Evolutionary conservation across 1,140 invertebrate genomes (phyloP).

Genomic region (Drosophila lacteicornis): DNA sequence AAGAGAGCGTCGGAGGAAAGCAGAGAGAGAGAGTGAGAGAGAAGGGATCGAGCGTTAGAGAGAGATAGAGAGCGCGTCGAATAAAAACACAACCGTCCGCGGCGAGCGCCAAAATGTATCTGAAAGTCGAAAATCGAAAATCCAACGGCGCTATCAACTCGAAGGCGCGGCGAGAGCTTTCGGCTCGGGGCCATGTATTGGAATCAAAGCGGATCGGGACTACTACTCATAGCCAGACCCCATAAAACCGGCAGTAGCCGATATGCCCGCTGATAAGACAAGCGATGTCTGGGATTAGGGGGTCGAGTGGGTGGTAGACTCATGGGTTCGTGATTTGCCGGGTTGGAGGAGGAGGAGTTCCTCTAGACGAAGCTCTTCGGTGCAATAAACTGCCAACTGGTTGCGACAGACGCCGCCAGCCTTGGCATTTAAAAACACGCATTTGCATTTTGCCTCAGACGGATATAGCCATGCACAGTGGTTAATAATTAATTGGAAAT

Average conservation of each 20-base stretch:
- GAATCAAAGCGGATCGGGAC: constrained; percentile 48
- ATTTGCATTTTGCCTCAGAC: constrained; percentile 52
- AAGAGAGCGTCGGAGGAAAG: constrained; percentile 5
- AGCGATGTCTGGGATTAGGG: constrained; percentile 34
- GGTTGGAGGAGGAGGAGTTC: background rate
- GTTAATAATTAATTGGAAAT: background rate
- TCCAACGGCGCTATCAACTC: constrained; percentile 49
- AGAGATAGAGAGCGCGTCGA: constrained; percentile 16
- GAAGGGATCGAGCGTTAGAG: constrained; percentile 13
- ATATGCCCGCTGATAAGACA: constrained; percentile 64
- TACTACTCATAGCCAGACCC: constrained; percentile 21
- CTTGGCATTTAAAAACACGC: constrained; percentile 69
- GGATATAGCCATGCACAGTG: constrained; percentile 34
- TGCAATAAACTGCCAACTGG: constrained; percentile 58
- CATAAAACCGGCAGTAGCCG: constrained; percentile 45
- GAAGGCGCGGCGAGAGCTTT: constrained; percentile 75
- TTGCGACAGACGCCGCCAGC: constrained; percentile 31
- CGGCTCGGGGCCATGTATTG: constrained; percentile 38
- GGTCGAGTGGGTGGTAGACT: constrained; percentile 8
- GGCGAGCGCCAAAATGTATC: constrained; percentile 74
- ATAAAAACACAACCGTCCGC: constrained; percentile 66
- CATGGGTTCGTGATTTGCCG: background rate
- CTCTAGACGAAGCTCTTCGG: constrained; percentile 12
- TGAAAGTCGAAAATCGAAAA: constrained; percentile 60
- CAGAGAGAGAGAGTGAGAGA: background rate